Evolutionary conservation across 2,113 vertebrate genomes (phyloP).

Genomic region (Spilogale gracilis): DNA sequence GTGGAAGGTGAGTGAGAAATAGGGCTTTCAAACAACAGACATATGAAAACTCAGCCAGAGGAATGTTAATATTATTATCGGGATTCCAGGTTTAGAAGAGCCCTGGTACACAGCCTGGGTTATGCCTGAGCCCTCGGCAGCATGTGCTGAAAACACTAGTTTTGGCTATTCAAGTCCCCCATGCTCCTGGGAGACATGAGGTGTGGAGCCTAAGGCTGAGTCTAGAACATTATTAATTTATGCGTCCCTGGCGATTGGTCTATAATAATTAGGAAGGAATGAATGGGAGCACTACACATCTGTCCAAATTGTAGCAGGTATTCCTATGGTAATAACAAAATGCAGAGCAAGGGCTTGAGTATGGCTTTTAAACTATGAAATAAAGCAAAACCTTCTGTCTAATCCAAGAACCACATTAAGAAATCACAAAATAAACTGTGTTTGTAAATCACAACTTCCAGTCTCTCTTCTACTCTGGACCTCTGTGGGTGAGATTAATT

Average conservation of each 20-base stretch:
- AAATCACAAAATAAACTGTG: background rate
- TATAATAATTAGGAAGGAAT: background rate
- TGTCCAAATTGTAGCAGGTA: background rate
- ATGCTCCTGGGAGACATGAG: background rate
- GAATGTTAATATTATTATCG: conserved; percentile 2
- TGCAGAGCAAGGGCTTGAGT: background rate
- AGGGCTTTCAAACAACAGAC: conserved; percentile 71
- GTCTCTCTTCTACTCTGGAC: background rate
- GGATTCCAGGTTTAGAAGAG: background rate
- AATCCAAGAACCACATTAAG: background rate
- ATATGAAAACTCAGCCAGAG: conserved; percentile 51
- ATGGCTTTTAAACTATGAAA: background rate
- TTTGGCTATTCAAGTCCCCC: background rate
- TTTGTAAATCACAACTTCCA: background rate
- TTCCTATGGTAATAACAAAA: background rate
- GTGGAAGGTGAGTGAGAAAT: conserved; percentile 70
- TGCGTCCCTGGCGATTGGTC: background rate
- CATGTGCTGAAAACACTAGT: background rate
- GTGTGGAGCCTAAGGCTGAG: background rate
- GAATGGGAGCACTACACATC: background rate
- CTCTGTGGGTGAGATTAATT: background rate
- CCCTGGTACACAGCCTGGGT: background rate
- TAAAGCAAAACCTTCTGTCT: background rate
- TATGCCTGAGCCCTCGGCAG: background rate
- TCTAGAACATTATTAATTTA: background rate